phyloP scores from a whole-genome alignment of 2,113 vertebrate genomes.

The Fulmarus glacialis region DNA sequence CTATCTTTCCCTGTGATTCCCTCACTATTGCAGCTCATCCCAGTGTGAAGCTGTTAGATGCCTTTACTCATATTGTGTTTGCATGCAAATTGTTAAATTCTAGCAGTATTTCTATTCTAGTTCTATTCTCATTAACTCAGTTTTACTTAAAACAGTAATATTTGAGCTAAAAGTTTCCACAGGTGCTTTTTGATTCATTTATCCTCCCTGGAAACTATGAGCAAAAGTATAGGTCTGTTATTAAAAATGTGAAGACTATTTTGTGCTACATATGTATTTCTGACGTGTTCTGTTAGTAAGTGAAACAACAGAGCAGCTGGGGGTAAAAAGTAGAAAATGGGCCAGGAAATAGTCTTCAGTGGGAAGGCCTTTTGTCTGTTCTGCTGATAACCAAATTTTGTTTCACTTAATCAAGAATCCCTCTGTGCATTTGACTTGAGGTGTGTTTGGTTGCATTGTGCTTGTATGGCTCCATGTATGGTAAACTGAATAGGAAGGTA shows the following conservation, averaged over 20 bases:
- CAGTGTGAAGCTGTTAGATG: not conserved
- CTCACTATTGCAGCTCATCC: not conserved
- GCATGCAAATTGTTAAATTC: not conserved
- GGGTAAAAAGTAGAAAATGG: not conserved
- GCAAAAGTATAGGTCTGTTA: not conserved
- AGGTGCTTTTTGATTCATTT: not conserved
- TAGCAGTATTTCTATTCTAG: not conserved
- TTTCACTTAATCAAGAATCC: not conserved
- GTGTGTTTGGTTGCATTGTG: not conserved
- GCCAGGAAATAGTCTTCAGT: not conserved
- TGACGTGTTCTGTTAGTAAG: not conserved
- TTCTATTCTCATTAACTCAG: not conserved
- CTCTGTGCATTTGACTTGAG: not conserved
- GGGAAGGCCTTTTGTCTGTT: not conserved
- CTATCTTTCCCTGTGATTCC: not conserved
- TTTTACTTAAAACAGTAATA: not conserved
- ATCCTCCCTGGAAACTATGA: not conserved
- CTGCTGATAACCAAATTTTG: not conserved
- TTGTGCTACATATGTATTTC: not conserved
- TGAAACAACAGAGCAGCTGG: not conserved
- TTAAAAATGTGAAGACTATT: not conserved
- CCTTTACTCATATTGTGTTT: not conserved
- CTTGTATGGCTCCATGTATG: not conserved
- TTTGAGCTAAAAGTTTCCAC: not conserved
- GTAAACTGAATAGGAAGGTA: not conserved